Conservation (phyloP, 2,888 invertebrate species). For the Hoplodrina ambigua region DNA sequence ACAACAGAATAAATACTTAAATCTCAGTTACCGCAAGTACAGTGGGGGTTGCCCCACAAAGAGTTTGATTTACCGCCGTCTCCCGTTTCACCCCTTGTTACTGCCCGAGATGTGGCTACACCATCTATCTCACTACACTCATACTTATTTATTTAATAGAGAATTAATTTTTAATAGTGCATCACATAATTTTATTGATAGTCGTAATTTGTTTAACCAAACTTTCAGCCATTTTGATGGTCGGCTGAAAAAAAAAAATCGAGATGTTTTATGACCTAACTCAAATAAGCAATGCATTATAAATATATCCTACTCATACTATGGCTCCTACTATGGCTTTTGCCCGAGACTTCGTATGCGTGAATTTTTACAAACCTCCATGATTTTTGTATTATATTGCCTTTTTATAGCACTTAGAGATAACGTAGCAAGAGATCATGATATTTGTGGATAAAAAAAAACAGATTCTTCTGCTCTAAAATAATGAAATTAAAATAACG, state of each 20-base stretch:
- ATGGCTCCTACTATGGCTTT: too few species aligned
- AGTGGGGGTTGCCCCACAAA: conserved; percentile 45
- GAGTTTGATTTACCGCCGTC: conserved; percentile 72
- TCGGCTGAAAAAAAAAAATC: too few species aligned
- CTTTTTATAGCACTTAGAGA: too few species aligned
- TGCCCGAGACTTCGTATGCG: too few species aligned
- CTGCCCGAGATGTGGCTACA: conserved; percentile 55
- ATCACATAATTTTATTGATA: conserved; percentile 23
- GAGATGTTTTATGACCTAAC: too few species aligned
- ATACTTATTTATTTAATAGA: conserved; percentile 62
- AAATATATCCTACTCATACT: too few species aligned
- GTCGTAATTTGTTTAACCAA: neutral
- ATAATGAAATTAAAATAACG: neutral
- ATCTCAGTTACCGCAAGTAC: conserved; percentile 39
- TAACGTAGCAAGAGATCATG: too few species aligned
- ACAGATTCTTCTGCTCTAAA: neutral
- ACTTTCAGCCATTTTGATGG: too few species aligned
- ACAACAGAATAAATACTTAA: conserved; percentile 38
- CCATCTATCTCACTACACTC: conserved; percentile 30
- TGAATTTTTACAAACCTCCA: too few species aligned
- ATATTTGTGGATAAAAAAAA: too few species aligned
- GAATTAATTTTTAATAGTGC: conserved; percentile 19
- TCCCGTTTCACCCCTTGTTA: conserved; percentile 74
- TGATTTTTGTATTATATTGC: too few species aligned
- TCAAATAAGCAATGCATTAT: too few species aligned